Evolutionary conservation across 2,113 vertebrate species (phyloP), one percentile per base, ranked within the genome.

Genomic region (Pholis gunnellus): DNA sequence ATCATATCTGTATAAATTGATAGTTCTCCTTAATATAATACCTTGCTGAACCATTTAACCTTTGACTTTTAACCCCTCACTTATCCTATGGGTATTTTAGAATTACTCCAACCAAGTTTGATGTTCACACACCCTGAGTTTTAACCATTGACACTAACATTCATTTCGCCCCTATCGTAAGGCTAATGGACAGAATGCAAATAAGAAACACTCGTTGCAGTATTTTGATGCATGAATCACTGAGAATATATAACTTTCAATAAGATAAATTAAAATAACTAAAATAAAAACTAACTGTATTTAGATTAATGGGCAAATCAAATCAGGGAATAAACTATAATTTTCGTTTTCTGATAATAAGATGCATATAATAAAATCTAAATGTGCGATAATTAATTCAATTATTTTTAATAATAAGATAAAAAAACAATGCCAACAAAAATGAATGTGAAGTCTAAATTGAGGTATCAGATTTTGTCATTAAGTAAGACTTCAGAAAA

Each of bases 31-130:
- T 8, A 36, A 6, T 22, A 11, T 1, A 2, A 75, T 4, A 34
- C 6, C 44, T n/a, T 11, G 0, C 18, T 8, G 1, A 18, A 69
- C 27, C 15, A 34, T 17, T 8, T 17, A 52, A 83, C 63, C 79
- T 70, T 1, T 46, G 17, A 18, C 8, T 3, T 31, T 65, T 59
- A 68, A 83, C 13, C 3, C 46, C 40, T 5, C n/a, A 0, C 44
- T 75, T 48, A 83, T 75, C 76, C 67, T 27, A 34, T 6, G 25
- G 31, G 27, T 15, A 38, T 80, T 73, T 77, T 14, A 38, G 60
- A 40, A 78, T 78, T 88, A 84, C 74, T 77, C 17, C 0, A 50
- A 56, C 22, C 10, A 11, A 34, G n/a, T 36, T 59, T 72, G 20
- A 38, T 42, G 20, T n/a, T 70, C 29, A 6, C 31, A 31, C 15